Evolutionary conservation across 2,113 vertebrate species (phyloP).

Genomic region (Callionymus lyra): DNA sequence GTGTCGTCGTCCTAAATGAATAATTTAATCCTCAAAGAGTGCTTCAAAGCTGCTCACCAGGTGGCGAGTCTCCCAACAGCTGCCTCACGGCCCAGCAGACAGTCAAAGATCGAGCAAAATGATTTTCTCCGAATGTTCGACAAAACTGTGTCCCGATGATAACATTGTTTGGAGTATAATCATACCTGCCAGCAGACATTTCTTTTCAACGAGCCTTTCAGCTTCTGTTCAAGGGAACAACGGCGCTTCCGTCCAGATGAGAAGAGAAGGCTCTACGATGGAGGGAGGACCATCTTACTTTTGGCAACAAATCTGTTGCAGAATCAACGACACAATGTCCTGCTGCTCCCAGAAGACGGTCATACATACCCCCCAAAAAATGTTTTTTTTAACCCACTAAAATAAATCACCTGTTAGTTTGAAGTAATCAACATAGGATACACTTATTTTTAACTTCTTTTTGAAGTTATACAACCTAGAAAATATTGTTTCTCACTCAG

Average conservation of each 20-base stretch:
- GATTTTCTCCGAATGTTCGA: conserved; percentile 82
- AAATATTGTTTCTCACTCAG: too few relatives aligned
- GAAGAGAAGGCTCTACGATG: conserved; percentile 31
- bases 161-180: conserved; percentile 74
- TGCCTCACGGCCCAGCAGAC: conserved; percentile 73
- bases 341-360: too few relatives aligned
- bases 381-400: too few relatives aligned
- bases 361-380: too few relatives aligned
- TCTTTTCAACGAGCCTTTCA: conserved; percentile 20
- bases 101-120: conserved; percentile 86
- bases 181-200: conserved; percentile 56
- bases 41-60: conserved; percentile 88
- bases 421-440: too few relatives aligned
- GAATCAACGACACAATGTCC: conserved; percentile 19
- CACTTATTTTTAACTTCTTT: too few relatives aligned
- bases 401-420: too few relatives aligned
- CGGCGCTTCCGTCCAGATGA: conserved; percentile 39
- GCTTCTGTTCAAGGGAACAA: conserved; percentile 31
- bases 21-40: conserved; percentile 96
- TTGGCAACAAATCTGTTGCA: conserved; percentile 22
- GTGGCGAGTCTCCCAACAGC: conserved; percentile 77
- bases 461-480: too few relatives aligned
- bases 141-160: conserved; percentile 87
- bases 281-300: conserved; percentile 18
- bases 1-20: conserved; percentile 83